A percentile compares a stretch with the other conserved stretches of the same genome.
phyloP scores from a whole-genome alignment of 2,888 invertebrate species.

The Caenorhabditis wallacei region DNA sequence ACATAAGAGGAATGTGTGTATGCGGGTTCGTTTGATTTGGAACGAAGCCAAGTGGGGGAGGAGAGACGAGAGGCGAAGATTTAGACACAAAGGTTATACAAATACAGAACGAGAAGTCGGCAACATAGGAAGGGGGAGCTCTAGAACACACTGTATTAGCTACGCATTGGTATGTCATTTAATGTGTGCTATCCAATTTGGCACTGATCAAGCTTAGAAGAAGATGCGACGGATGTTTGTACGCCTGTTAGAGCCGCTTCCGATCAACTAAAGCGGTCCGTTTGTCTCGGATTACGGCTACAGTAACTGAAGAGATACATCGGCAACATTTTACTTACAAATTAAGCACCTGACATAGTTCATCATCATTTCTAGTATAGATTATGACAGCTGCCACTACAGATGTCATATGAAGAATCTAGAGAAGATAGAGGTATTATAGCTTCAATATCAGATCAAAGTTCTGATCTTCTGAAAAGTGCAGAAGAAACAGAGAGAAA shows the following conservation, averaged over 20 bases:
- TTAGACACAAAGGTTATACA: conserved; percentile 64
- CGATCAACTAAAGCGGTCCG: conserved; percentile 19
- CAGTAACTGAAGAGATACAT: conserved; percentile 45
- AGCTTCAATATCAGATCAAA: conserved; percentile 36
- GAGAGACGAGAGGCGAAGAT: conserved; percentile 27
- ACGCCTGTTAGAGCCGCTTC: conserved; percentile 21
- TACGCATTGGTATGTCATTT: conserved; percentile 45
- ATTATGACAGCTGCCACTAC: conserved; percentile 48
- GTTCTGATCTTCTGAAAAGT: conserved; percentile 35
- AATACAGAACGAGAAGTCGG: conserved; percentile 54
- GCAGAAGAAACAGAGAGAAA: conserved; percentile 20
- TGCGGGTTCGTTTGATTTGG: conserved; percentile 62
- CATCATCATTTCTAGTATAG: conserved; percentile 46
- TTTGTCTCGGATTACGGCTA: conserved; percentile 49
- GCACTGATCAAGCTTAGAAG: conserved; percentile 59
- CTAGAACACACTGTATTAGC: conserved; percentile 57
- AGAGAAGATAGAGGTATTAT: conserved; percentile 1
- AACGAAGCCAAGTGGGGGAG: conserved; percentile 61
- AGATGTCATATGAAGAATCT: conserved; percentile 10
- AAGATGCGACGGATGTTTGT: conserved; percentile 46
- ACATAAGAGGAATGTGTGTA: conserved; percentile 56
- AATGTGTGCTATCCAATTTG: conserved; percentile 58
- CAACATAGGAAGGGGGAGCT: conserved; percentile 48
- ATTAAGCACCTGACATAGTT: conserved; percentile 44
- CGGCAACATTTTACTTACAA: conserved; percentile 44